These are phyloP conservation scores for Acanthosoma haemorrhoidale DNA, from an alignment of 2,888 invertebrate genomes.

Conservation along the genomic window DNA sequence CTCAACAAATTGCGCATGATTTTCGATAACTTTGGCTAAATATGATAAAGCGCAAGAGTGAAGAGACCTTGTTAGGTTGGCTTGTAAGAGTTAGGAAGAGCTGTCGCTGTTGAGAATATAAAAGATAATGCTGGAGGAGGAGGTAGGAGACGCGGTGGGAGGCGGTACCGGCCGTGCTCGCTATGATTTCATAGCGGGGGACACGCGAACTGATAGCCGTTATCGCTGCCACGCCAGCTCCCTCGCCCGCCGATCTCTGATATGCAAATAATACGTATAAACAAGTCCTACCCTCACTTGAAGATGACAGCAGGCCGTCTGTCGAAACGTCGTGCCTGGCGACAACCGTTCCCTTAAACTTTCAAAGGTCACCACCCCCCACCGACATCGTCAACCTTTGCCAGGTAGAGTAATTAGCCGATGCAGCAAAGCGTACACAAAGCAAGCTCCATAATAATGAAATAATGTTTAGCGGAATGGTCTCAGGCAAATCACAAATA, in stretches of 20 bases:
- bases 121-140: background rate
- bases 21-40: too few relatives aligned
- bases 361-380: too few relatives aligned
- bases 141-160: conserved; percentile 14
- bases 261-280: conserved; percentile 29
- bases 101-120: background rate
- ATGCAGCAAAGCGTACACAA: too few relatives aligned
- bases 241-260: conserved; percentile 16
- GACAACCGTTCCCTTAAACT: background rate
- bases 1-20: too few relatives aligned
- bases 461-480: too few relatives aligned
- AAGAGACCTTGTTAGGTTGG: too few relatives aligned
- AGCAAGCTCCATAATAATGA: too few relatives aligned
- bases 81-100: too few relatives aligned
- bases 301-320: background rate
- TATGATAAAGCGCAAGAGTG: too few relatives aligned
- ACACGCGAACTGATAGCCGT: conserved; percentile 28
- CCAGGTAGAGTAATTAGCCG: too few relatives aligned
- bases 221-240: conserved; percentile 29
- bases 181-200: conserved; percentile 33
- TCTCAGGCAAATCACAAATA: too few relatives aligned
- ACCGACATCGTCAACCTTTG: too few relatives aligned
- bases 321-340: background rate
- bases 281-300: conserved; percentile 4
- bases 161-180: conserved; percentile 12